Conservation (phyloP, 2,888 invertebrate species). For the Cactoblastis cactorum region DNA sequence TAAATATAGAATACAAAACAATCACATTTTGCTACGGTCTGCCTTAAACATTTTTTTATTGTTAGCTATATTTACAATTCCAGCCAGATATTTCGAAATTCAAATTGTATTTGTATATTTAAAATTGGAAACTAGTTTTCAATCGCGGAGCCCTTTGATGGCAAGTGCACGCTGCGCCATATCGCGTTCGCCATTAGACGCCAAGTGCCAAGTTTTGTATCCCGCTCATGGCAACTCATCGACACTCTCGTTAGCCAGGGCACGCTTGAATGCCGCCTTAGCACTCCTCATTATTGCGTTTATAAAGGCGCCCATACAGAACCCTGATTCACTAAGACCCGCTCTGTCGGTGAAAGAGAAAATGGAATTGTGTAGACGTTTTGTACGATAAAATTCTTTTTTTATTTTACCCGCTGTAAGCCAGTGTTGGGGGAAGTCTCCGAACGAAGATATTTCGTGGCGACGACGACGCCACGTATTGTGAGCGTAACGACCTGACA, state of each 20-base stretch:
- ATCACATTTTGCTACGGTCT: too few relatives aligned
- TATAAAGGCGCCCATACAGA: slow-evolving; percentile 74
- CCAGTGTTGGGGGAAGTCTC: slow-evolving; percentile 38
- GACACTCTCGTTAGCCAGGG: slow-evolving; percentile 70
- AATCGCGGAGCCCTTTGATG: slow-evolving; percentile 58
- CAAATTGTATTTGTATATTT: too few relatives aligned
- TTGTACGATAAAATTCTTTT: slow-evolving; percentile 62
- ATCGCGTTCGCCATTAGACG: slow-evolving; percentile 40
- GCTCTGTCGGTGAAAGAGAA: slow-evolving; percentile 70
- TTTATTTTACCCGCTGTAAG: slow-evolving; percentile 48
- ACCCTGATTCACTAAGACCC: slow-evolving; percentile 71
- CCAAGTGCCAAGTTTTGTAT: slow-evolving; percentile 73
- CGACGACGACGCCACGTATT: slow-evolving; percentile 46
- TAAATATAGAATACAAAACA: too few relatives aligned
- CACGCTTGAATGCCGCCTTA: slow-evolving; percentile 71
- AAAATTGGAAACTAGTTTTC: slow-evolving; percentile 37
- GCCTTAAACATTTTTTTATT: neutral
- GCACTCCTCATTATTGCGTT: slow-evolving; percentile 78
- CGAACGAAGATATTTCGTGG: slow-evolving; percentile 48
- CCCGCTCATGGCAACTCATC: slow-evolving; percentile 73
- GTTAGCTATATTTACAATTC: neutral
- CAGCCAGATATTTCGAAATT: too few relatives aligned
- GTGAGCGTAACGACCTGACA: slow-evolving; percentile 46
- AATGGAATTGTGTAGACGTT: slow-evolving; percentile 74
- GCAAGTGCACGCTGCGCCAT: slow-evolving; percentile 27